Evolutionary conservation across 2,113 vertebrate species (phyloP), one percentile per base, ranked within the genome.

Genomic region (Oxyura jamaicensis): DNA sequence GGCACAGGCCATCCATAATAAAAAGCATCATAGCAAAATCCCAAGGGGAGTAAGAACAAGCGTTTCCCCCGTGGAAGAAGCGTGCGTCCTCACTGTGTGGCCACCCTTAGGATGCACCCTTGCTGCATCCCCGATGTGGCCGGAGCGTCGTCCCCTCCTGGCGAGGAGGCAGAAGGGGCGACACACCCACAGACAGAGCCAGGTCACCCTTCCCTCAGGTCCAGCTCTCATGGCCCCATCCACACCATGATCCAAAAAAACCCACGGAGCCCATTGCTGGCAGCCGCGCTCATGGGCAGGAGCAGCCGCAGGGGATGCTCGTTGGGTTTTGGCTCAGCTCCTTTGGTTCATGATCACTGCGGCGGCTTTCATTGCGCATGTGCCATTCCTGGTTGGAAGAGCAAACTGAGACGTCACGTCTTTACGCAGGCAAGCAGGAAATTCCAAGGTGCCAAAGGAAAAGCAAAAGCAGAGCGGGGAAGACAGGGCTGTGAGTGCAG

Each of bases 401-500:
- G 29, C 21, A 74, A 65, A 86, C 41, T 0, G 5, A 94, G 92
- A 92, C 31, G 17, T 77, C 28, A 3, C 35, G 4, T 83, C 71
- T 39, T 63, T 14, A 5, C 17, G 6, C 10, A 17, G 4, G 23
- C 3, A 3, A 44, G 83, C 67, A 86, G 11, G 65, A 81, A 31
- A 88, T 58, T 59, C 5, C 2, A 5, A 41, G 26, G 23, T 46
- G 53, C 5, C 33, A 35, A 71, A 80, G 72, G 36, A 85, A 69
- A 88, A 93, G 63, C 1, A 7, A 81, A 95, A 96, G 65, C 55
- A 7, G 3, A 1, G 1, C 2, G 1, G 10, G 0, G 0, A 90
- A 85, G n/a, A 46, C 0, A 0, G 22, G 11, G 50, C 60, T 8
- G 0, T 1, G 14, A 25, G 46, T 0, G 0, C 17, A 41, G 73